Conservation (phyloP, 2,113 vertebrate genomes). For the Platysternon megacephalum region DNA sequence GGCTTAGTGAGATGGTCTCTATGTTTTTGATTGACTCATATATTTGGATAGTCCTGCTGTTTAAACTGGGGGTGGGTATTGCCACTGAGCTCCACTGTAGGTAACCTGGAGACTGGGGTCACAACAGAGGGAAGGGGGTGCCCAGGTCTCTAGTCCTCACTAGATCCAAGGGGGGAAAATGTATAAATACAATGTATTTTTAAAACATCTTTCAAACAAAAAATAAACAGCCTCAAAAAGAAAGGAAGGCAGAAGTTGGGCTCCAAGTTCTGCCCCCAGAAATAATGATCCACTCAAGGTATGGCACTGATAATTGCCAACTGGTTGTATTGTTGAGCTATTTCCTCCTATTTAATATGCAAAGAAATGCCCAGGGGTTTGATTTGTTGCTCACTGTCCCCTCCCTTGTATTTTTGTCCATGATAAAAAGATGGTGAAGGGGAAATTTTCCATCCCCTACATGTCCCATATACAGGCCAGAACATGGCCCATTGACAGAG, state of each 20-base stretch:
- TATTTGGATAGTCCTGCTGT: not conserved
- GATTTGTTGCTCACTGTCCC: not conserved
- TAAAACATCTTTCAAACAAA: not conserved
- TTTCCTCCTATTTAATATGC: not conserved
- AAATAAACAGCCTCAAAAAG: not conserved
- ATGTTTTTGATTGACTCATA: accelerated
- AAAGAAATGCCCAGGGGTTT: not conserved
- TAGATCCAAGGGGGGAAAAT: not conserved
- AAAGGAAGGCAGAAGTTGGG: accelerated
- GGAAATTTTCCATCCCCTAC: too few relatives aligned
- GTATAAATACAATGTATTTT: not conserved
- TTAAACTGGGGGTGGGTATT: not conserved
- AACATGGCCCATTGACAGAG: too few relatives aligned
- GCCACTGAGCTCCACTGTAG: not conserved
- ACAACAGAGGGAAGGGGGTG: not conserved
- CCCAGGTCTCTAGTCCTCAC: not conserved
- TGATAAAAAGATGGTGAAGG: too few relatives aligned
- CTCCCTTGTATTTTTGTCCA: not conserved
- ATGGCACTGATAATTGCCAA: not conserved
- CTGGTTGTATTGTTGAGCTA: not conserved
- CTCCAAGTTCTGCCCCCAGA: not conserved
- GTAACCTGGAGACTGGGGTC: not conserved
- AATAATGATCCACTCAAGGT: not conserved
- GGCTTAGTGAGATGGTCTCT: not conserved
- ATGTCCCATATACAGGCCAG: too few relatives aligned